These are phyloP conservation scores for Gallinago jamesoni DNA, from an alignment of 2,113 vertebrate genomes.

Conservation along the genomic window DNA sequence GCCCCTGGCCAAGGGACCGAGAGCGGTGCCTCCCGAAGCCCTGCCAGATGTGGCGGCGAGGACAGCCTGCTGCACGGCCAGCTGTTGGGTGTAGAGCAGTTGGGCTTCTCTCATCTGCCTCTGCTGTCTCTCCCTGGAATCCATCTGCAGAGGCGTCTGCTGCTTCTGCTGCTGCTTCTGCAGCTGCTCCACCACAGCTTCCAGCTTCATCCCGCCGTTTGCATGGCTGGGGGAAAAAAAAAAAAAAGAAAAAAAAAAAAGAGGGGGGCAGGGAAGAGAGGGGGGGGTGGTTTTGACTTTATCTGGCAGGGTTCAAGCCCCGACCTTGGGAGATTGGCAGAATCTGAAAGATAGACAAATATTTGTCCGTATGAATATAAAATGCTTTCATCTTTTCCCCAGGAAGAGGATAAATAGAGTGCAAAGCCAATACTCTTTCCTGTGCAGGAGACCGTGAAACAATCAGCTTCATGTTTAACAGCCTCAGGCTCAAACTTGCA, in stretches of 20 bases:
- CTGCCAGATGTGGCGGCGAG: constrained; percentile 79
- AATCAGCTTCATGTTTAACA: constrained; percentile 40
- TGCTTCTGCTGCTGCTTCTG: constrained; percentile 88
- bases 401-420: constrained; percentile 21
- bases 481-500: constrained; percentile 17
- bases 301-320: constrained; percentile 58
- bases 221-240: constrained; percentile 73
- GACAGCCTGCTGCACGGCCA: constrained; percentile 83
- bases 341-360: constrained; percentile 74
- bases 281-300: neutral
- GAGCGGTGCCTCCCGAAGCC: constrained; percentile 59
- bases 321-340: constrained; percentile 72
- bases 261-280: neutral
- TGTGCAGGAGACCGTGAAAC: constrained; percentile 51
- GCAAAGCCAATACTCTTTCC: constrained; percentile 40
- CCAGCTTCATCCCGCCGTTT: constrained; percentile 82
- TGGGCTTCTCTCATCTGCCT: constrained; percentile 85
- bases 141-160: constrained; percentile 84
- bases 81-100: constrained; percentile 85
- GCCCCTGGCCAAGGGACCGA: constrained; percentile 72
- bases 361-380: constrained; percentile 9
- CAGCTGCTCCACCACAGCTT: constrained; percentile 90
- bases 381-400: constrained; percentile 39
- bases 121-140: constrained; percentile 81
- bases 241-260: neutral